Base-by-base conservation (phyloP, 2,113 vertebrate species). In the Gadus macrocephalus region DNA sequence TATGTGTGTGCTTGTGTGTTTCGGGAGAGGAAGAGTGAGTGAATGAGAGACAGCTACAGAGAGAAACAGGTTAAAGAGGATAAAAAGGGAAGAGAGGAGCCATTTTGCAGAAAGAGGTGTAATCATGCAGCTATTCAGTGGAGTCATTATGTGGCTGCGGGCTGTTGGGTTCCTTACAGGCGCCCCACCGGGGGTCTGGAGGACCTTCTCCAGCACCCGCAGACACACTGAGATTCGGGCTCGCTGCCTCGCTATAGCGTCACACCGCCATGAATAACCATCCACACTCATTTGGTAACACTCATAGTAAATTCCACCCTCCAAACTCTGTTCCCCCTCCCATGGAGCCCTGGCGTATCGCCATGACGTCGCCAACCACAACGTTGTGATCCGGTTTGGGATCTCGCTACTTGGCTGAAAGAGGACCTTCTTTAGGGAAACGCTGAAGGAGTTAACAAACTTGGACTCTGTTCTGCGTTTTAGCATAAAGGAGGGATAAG, bases 41-140 rank as follows among this genome's bases (percentile, higher is more conserved):
- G 42, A 49, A 9, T 49, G 42, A 49, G 42, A 49, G 76, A 60
- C 31, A 35, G 31, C 31, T 35, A 35, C 31, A 38, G 42, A 79
- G 66, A 83, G 71, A 77, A 69, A 81, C 71, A 74, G 69, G 66
- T 63, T 63, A 35, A 71, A 81, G 80, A 68, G 31, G 67, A 69
- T 15, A 55, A 53, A 25, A 55, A 67, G 19, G 15, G 75, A 53
- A 78, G 76, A 70, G 81, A 81, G 74, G 78, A 81, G 82, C 84
- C 83, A 86, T 80, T 80, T 81, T 72, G 70, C 75, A 85, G 82
- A 84, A 85, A 85, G 87, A 83, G 87, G 86, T 88, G 80, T 87
- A 90, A 89, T 90, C 87, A 89, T 83, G 88, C 77, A 82, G 81
- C 85, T 75, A 88, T 90, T 90, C 84, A 88, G 78, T 59, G 64